Base-by-base conservation (phyloP, 1,140 invertebrate genomes). In the Reticulitermes speratus region DNA sequence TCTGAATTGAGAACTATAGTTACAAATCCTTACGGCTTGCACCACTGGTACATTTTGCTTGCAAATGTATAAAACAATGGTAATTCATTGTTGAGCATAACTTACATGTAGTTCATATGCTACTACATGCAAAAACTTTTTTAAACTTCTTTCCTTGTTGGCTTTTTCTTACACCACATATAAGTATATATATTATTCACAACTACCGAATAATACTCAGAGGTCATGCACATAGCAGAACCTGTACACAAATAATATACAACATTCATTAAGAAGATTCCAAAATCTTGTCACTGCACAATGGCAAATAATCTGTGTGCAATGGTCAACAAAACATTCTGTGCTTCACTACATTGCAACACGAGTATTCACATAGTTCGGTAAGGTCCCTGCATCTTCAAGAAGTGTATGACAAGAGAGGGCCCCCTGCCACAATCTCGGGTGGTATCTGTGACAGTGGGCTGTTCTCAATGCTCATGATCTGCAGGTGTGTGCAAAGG, bases 381-480 rank as follows among this genome's bases (percentile, higher is more conserved):
- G 90, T 99, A 99, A 11, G 98, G 98, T 85, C 98, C 98, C 92
- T 99, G 98, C 94, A 99, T 97, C 92, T 99, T 99, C 87, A 99
- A 94, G 93, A 97, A 99, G 92, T 99, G 98, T 90, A 99, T 99
- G 44, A 99, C 98, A 88, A 99, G 92, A 45, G 98, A 99, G 19
- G 99, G 98, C 99, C 99, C 84, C 97, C 97, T 59, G 95, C 95
- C 2, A 99, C 97, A 88, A 99, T 98, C 91, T 99, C 99, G 16
- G 96, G 93, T 83, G 99, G 98, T 90, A 99, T 98, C 90, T 99
- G 97, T 87, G 96, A 97, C 83, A 99, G 91, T 69, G 98, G 99
- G 93, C 99, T 99, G 92, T 99, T 99, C 91, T 99, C 99, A 92
- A 99, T 99, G 89, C 98, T 99, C 96, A 99, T 99, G 89, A 99